Conservation (phyloP, 2,888 invertebrate genomes). For the Thereva nobilitata region DNA sequence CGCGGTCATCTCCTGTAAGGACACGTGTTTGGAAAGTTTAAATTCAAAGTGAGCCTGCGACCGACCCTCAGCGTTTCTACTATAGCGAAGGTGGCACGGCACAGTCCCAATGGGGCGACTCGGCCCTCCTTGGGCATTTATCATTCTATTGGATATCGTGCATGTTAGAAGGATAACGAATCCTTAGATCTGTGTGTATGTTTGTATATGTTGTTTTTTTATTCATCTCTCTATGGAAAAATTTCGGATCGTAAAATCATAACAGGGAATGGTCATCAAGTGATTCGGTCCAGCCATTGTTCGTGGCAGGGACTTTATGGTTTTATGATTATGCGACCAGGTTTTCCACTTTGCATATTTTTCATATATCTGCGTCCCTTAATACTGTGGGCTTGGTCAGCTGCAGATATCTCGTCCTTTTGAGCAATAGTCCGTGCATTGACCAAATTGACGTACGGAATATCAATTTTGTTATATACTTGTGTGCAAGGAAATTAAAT, state of each 20-base stretch:
- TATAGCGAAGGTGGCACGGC: neutral
- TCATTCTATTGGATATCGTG: slow-evolving; percentile 35
- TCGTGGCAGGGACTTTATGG: slow-evolving; percentile 35
- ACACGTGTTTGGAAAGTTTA: slow-evolving; percentile 41
- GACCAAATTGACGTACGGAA: too few species aligned
- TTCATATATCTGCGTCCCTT: slow-evolving; percentile 12
- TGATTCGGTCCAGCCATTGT: slow-evolving; percentile 22
- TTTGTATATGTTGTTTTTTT: slow-evolving; percentile 7
- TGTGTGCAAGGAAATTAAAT: too few species aligned
- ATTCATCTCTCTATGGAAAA: slow-evolving; percentile 14
- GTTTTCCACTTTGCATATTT: slow-evolving; percentile 39
- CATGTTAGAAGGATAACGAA: slow-evolving; percentile 26
- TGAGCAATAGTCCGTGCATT: too few species aligned
- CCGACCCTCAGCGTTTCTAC: slow-evolving; percentile 5
- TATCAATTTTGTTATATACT: too few species aligned
- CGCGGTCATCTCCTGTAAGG: slow-evolving; percentile 37
- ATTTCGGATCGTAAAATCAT: slow-evolving; percentile 35
- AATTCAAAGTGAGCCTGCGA: slow-evolving; percentile 33
- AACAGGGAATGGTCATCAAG: slow-evolving; percentile 35
- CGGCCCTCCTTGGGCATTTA: slow-evolving; percentile 26
- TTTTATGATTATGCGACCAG: slow-evolving; percentile 39
- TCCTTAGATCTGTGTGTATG: slow-evolving; percentile 8
- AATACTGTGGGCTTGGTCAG: neutral
- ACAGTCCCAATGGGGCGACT: slow-evolving; percentile 4
- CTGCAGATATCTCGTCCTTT: too few species aligned